Evolutionary conservation across 2,888 invertebrate species (phyloP), one percentile per base, ranked within the genome.

Genomic region (Tipula unca): DNA sequence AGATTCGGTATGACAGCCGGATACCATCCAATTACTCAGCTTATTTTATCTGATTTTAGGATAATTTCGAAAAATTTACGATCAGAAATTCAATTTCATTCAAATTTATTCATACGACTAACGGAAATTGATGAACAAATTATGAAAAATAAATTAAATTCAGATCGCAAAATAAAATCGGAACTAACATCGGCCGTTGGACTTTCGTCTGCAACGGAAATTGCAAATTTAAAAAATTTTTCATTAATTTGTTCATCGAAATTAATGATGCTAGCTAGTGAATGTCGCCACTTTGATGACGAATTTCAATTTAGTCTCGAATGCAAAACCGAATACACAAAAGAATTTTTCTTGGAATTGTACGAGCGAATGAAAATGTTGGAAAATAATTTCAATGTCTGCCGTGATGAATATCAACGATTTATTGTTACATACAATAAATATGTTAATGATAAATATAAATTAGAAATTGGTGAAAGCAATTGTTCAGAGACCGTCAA

Each of bases 371-470:
- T 91, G 90, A 89, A 88, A 13, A 88, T 88, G 14, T 90, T 91
- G 86, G 90, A 90, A 86, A 89, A 88, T 86, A 88, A 90, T 0
- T 86, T 91, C 25, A 89, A 90, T 25, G 87, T 89, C 17, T 91
- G 91, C 87, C 89, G 89, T 87, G 89, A 90, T 87, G 90, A 91
- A 86, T 90, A 90, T 86, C 90, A 90, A 86, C 89, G 90, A 0
- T 87, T 90, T 85, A 90, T 90, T 89, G 87, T 91, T 85, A 89
- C 90, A 2, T 90, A 90, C 87, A 90, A 90, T 87, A 90, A 90
- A 87, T 90, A 90, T 87, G 86, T 91, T 17, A 83, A 83, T n/a
- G 35, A 83, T 35, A 83, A 29, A 32, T 83, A 83, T 83, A 29
- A 83, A 83, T 32, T 83, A n/a, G 83, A 83, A 3, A 32, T 32